Evolutionary conservation across 2,888 invertebrate species (phyloP).

Genomic region (Augochlorella aurata): DNA sequence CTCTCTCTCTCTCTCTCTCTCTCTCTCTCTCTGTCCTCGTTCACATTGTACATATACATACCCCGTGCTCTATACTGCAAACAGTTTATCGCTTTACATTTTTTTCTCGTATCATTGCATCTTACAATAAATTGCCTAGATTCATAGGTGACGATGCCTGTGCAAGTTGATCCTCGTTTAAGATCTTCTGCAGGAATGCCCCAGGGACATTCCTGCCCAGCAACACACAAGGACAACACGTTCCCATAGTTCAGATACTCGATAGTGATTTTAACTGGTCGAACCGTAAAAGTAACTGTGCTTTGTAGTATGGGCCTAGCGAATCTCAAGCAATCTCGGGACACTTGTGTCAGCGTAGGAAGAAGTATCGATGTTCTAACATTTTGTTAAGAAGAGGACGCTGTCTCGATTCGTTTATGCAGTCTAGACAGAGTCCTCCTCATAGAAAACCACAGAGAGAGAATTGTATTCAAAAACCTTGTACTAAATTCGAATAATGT

Average conservation of each 20-base stretch:
- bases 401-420: neutral
- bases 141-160: constrained; percentile 39
- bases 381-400: neutral
- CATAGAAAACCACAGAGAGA: neutral
- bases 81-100: constrained; percentile 39
- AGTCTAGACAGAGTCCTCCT: neutral
- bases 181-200: neutral
- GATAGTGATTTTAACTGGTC: neutral
- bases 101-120: constrained; percentile 55
- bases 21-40: constrained; percentile 25
- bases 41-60: constrained; percentile 47
- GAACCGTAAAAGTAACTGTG: neutral
- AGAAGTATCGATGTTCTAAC: constrained; percentile 10
- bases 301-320: neutral
- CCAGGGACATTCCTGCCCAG: neutral
- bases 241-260: neutral
- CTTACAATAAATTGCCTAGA: constrained; percentile 45
- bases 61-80: constrained; percentile 27
- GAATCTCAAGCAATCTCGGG: neutral
- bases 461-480: neutral
- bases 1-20: neutral
- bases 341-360: neutral
- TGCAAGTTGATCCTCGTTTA: constrained; percentile 31
- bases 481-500: constrained; percentile 5
- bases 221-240: neutral